Conservation (phyloP, 2,797 vertebrate species). For the Yasuhikotakia modesta region DNA sequence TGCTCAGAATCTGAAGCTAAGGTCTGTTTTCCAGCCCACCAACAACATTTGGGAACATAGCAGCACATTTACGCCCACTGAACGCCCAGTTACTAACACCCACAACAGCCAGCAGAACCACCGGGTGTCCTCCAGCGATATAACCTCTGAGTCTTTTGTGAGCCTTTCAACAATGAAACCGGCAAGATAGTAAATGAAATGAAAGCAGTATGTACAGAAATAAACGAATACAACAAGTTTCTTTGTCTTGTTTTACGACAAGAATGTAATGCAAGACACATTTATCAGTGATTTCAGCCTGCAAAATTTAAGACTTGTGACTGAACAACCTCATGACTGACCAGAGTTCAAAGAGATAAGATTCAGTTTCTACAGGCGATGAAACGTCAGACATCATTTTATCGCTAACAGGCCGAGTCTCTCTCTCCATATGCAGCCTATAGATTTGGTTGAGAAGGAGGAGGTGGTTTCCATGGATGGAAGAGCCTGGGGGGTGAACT, state of each 20-base stretch:
- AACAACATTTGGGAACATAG: background rate
- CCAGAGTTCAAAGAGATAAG: background rate
- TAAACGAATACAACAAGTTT: background rate
- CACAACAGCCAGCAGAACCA: background rate
- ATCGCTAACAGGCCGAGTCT: background rate
- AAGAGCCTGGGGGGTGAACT: slow-evolving; percentile 43
- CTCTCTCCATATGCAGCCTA: slow-evolving; percentile 15
- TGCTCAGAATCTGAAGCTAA: too few relatives aligned
- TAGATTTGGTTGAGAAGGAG: slow-evolving; percentile 22
- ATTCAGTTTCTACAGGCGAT: background rate
- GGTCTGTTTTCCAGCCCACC: background rate
- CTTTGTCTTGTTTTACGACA: too few relatives aligned
- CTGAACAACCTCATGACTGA: background rate
- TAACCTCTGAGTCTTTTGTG: too few relatives aligned
- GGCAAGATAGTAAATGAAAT: background rate
- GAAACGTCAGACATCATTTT: background rate
- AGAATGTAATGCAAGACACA: too few relatives aligned
- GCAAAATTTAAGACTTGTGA: background rate
- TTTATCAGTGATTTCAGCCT: too few relatives aligned
- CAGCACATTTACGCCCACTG: background rate
- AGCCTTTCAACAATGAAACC: background rate
- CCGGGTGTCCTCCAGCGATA: background rate
- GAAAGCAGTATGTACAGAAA: background rate
- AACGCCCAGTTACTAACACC: background rate
- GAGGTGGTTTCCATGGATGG: slow-evolving; percentile 54